Base-by-base conservation (phyloP, 2,888 invertebrate species). In the Drosophila ezoana region DNA sequence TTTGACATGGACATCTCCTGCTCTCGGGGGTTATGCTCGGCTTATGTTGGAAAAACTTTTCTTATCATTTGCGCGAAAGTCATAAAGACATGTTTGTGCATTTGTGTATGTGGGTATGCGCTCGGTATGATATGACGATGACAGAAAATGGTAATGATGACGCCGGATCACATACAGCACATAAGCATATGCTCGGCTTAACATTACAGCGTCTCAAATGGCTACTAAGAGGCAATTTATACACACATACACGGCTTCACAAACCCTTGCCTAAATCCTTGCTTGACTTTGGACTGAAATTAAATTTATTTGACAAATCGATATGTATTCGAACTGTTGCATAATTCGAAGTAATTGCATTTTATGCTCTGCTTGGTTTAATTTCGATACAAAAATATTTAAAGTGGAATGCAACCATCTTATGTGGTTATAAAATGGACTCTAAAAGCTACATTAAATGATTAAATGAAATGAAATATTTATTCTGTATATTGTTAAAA, bases 21-120 rank as follows among this genome's bases (percentile, higher is more conserved):
- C 59, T 53, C 48, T 38, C 16, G 40, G 35, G 41, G 60, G 28
- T 32, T 32, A 49, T 51, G 59, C 44, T 72, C 45, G 43, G 40
- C 51, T 54, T 37, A 59, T 67, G 72, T 59, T 59, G 10, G 52
- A 69, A 85, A 82, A 88, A 77, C 48, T 88, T 88, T 86, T 69
- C 89, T 87, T 86, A 86, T 86, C 87, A 88, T 83, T 73, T 74
- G 72, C 74, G 72, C 71, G 75, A 86, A 86, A 74, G 67, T 76
- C 84, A 88, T 85, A 88, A 85, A 78, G 84, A 80, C 83, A 59
- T 60, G 43, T 41, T 8, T 16, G 11, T 14, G 40, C 23, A 13
- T 54, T 33, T 32, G 38, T 45, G 20, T 35, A 32, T 56, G 38
- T 63, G 45, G 49, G 63, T 52, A 49, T 53, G 61, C 61, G 57